These are phyloP conservation scores for Mormoops blainvillei DNA, from an alignment of 2,113 vertebrate genomes.

Conservation along the genomic window DNA sequence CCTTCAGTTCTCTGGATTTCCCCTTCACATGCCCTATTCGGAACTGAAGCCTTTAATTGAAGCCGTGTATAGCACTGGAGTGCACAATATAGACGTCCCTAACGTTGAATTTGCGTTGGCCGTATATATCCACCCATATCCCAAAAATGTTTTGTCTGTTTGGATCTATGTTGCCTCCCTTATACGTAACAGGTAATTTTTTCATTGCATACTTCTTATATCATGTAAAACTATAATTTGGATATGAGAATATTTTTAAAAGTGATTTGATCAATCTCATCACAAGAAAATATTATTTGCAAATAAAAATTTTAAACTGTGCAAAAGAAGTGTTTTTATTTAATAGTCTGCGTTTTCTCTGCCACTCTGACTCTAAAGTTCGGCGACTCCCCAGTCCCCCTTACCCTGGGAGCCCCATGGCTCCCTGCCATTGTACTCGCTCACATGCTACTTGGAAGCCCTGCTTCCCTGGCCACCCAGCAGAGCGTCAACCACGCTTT, in stretches of 20 bases:
- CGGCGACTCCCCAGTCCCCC: background rate
- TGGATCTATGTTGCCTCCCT: conserved; percentile 98
- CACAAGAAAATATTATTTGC: background rate
- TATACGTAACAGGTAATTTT: conserved; percentile 79
- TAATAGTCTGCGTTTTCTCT: background rate
- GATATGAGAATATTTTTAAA: background rate
- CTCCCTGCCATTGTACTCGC: background rate
- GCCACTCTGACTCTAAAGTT: background rate
- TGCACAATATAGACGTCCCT: conserved; percentile 87
- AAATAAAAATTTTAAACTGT: conserved; percentile 53
- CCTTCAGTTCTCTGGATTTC: conserved; percentile 93
- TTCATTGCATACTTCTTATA: background rate
- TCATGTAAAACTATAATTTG: background rate
- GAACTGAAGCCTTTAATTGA: conserved; percentile 91
- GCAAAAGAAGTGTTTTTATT: background rate
- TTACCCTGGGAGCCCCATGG: rapidly evolving
- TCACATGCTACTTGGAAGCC: background rate
- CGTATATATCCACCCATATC: conserved; percentile 93
- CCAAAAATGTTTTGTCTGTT: conserved; percentile 91
- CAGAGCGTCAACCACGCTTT: background rate
- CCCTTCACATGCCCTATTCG: conserved; percentile 92
- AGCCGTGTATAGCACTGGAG: conserved; percentile 92
- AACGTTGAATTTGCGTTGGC: conserved; percentile 95
- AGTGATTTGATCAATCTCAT: background rate
- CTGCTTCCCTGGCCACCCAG: background rate